Conservation (phyloP, 1,140 invertebrate species). For the Drosophila bifasciata region DNA sequence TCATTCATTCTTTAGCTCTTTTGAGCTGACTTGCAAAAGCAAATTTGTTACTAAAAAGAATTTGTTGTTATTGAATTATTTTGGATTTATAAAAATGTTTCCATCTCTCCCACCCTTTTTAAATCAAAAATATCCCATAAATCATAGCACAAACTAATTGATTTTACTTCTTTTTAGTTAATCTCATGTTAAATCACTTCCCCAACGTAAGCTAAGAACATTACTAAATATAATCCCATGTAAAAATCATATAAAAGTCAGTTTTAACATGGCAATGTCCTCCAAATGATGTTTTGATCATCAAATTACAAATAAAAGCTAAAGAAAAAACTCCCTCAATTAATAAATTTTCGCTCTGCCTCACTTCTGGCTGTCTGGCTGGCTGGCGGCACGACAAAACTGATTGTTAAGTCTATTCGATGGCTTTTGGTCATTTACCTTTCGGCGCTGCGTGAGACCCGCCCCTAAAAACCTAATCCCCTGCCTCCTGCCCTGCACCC, state of each 20-base stretch:
- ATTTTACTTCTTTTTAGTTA: background rate
- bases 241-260: slow-evolving; percentile 46
- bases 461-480: background rate
- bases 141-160: slow-evolving; percentile 1
- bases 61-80: too few species aligned
- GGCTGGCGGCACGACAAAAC: slow-evolving; percentile 42
- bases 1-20: too few species aligned
- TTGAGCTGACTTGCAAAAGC: too few species aligned
- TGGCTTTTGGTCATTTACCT: slow-evolving; percentile 73
- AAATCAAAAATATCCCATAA: background rate
- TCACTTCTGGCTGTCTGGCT: too few species aligned
- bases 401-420: slow-evolving; percentile 25
- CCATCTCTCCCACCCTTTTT: background rate
- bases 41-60: too few species aligned
- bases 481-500: slow-evolving; percentile 2
- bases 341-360: slow-evolving; percentile 44
- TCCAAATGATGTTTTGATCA: slow-evolving; percentile 48
- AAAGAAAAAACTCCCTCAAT: slow-evolving; percentile 33
- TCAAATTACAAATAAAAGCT: slow-evolving; percentile 19
- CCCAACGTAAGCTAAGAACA: slow-evolving; percentile 11
- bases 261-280: slow-evolving; percentile 40
- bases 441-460: slow-evolving; percentile 47
- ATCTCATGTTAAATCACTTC: slow-evolving; percentile 30
- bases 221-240: slow-evolving; percentile 12
- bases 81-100: too few species aligned